Evolutionary conservation across 1,140 invertebrate species (phyloP).

Genomic region (Belonocnema kinseyi): DNA sequence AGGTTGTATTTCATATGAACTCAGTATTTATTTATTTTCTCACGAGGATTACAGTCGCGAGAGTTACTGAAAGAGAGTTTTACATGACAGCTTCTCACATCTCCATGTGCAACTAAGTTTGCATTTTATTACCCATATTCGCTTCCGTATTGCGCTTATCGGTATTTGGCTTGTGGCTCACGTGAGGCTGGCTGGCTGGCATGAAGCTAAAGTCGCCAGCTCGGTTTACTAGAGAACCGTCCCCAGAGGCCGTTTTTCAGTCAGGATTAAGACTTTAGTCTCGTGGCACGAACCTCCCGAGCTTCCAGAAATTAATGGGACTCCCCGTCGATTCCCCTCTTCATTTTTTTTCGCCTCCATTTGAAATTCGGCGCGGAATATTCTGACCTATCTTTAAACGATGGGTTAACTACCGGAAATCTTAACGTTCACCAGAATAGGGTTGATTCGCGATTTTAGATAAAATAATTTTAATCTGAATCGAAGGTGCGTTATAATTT

Average conservation of each 20-base stretch:
- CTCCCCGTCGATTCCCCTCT: constrained; percentile 48
- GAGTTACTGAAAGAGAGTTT: background rate
- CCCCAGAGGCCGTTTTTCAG: constrained; percentile 54
- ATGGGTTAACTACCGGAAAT: no score
- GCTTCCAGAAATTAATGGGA: constrained; percentile 57
- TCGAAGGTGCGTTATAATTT: no score
- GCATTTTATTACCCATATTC: background rate
- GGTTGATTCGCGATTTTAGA: no score
- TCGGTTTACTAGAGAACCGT: constrained; percentile 50
- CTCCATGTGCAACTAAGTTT: background rate
- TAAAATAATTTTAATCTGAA: no score
- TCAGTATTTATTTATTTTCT: no score
- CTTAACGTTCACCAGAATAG: no score
- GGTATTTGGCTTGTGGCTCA: background rate
- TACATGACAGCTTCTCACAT: background rate
- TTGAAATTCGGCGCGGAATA: constrained; percentile 42
- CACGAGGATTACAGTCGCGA: no score
- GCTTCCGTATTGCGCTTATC: constrained; percentile 5
- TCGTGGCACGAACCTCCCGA: constrained; percentile 49
- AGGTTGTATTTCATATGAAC: no score
- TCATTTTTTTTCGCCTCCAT: constrained; percentile 39
- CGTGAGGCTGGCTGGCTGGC: constrained; percentile 36
- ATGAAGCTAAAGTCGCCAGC: constrained; percentile 43
- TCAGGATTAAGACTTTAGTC: constrained; percentile 57
- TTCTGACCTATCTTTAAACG: background rate